Conservation (phyloP, 1,140 invertebrate species). For the Drosophila jambulina region DNA sequence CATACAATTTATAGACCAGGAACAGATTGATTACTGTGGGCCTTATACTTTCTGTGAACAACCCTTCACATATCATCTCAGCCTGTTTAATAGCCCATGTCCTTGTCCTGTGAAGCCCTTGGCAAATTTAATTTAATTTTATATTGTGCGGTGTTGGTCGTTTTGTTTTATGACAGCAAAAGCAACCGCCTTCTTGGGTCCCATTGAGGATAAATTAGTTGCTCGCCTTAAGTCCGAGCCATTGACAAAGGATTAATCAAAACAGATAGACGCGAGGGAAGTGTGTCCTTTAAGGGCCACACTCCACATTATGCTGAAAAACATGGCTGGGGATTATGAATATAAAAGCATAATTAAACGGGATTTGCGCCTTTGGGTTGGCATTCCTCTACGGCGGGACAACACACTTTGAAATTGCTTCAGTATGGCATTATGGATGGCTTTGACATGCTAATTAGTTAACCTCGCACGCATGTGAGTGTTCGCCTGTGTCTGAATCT, state of each 20-base stretch:
- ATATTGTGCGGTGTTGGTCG: slow-evolving; percentile 27
- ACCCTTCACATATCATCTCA: slow-evolving; percentile 5
- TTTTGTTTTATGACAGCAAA: slow-evolving; percentile 54
- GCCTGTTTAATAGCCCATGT: background rate
- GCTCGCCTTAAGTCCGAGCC: slow-evolving; percentile 52
- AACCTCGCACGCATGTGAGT: slow-evolving; percentile 43
- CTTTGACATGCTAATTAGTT: slow-evolving; percentile 81
- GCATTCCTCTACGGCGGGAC: slow-evolving; percentile 17
- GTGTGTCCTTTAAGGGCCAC: slow-evolving; percentile 33
- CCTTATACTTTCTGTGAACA: background rate
- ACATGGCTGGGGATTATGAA: slow-evolving; percentile 61
- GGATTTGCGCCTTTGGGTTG: slow-evolving; percentile 67
- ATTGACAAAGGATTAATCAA: slow-evolving; percentile 71
- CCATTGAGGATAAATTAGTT: slow-evolving; percentile 65
- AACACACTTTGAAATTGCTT: slow-evolving; percentile 38
- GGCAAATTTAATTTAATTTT: slow-evolving; percentile 66
- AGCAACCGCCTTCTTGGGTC: slow-evolving; percentile 28
- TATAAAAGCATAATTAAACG: slow-evolving; percentile 70
- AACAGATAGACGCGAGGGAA: slow-evolving; percentile 49
- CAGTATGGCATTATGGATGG: slow-evolving; percentile 62
- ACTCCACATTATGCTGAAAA: slow-evolving; percentile 45
- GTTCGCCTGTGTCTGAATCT: slow-evolving; percentile 2
- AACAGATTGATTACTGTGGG: background rate
- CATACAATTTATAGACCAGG: background rate
- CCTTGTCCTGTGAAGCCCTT: background rate